Percentiles rank a stretch among this genome's conserved stretches.
Conservation (phyloP, 1,140 invertebrate genomes). For the Caenorhabditis latens region DNA sequence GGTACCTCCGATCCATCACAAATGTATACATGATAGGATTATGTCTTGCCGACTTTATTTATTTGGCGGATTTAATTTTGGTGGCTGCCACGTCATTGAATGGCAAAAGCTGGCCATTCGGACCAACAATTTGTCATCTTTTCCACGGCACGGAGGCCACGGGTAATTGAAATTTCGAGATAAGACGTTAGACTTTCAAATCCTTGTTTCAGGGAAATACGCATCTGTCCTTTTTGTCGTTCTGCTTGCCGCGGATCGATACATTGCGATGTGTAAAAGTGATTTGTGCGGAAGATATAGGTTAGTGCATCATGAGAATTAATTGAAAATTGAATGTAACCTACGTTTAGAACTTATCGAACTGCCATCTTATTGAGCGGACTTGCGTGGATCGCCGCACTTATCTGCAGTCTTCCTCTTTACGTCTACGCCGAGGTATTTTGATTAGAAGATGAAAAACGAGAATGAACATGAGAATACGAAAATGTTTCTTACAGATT, state of each 20-base stretch:
- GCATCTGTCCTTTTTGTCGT: conserved; percentile 77
- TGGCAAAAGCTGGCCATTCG: conserved; percentile 77
- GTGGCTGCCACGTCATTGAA: conserved; percentile 77
- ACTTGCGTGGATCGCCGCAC: conserved; percentile 72
- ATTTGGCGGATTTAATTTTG: conserved; percentile 74
- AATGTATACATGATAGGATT: conserved; percentile 76
- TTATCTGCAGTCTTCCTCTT: conserved; percentile 72
- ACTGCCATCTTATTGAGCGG: conserved; percentile 69
- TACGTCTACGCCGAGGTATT: conserved; percentile 70
- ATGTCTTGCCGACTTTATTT: conserved; percentile 77
- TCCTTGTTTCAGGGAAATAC: conserved; percentile 72
- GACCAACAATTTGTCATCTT: conserved; percentile 73
- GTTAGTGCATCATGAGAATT: not conserved
- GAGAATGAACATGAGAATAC: not conserved
- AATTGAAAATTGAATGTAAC: not conserved
- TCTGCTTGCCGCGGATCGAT: conserved; percentile 74
- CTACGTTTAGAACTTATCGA: conserved; percentile 74
- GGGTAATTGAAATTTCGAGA: conserved; percentile 61
- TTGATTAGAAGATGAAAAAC: not conserved
- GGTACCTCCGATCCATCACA: conserved; percentile 77
- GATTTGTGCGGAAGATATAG: conserved; percentile 68
- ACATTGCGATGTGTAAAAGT: conserved; percentile 76
- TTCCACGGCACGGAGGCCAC: conserved; percentile 75
- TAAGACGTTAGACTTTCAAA: not conserved
- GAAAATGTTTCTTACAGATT: conserved; percentile 13